A percentile compares a stretch with the other conserved stretches of the same genome.
phyloP scores from a whole-genome alignment of 2,888 invertebrate species.

The Rhagophthalmus giganteus region DNA sequence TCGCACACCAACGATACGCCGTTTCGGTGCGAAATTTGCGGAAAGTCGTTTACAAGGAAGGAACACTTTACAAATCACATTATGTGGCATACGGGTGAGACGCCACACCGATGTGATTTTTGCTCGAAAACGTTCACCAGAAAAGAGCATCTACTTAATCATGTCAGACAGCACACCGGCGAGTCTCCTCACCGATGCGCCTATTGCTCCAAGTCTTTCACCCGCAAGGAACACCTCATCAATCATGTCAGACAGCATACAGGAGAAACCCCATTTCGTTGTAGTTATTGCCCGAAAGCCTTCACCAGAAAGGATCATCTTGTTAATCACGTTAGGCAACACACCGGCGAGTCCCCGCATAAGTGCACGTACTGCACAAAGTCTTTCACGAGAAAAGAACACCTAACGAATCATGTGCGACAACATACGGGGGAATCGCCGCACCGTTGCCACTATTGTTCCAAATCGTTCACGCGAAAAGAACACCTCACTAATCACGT shows the following conservation, averaged over 20 bases:
- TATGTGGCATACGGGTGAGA: conserved; percentile 83
- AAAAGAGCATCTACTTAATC: conserved; percentile 76
- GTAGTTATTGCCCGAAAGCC: conserved; percentile 83
- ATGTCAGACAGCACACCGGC: conserved; percentile 77
- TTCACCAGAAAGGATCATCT: conserved; percentile 84
- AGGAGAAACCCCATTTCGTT: conserved; percentile 76
- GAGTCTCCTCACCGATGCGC: conserved; percentile 85
- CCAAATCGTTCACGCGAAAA: conserved; percentile 82
- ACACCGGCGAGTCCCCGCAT: conserved; percentile 74
- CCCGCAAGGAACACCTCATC: conserved; percentile 82
- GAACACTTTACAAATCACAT: conserved; percentile 91
- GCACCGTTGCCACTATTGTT: conserved; percentile 82
- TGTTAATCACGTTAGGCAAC: conserved; percentile 72
- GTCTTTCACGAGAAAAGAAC: conserved; percentile 79
- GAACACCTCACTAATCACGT: conserved; percentile 86
- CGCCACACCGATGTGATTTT: conserved; percentile 77
- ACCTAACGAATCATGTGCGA: conserved; percentile 81
- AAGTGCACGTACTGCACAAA: conserved; percentile 78
- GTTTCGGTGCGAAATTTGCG: conserved; percentile 79
- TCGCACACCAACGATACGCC: conserved; percentile 88
- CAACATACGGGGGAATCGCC: conserved; percentile 89
- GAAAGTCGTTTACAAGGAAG: conserved; percentile 85
- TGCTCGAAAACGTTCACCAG: conserved; percentile 79
- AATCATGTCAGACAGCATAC: conserved; percentile 84
- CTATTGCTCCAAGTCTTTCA: conserved; percentile 85